These are phyloP conservation scores for Drosophila birchii DNA, from an alignment of 2,888 invertebrate species.

Conservation along the genomic window DNA sequence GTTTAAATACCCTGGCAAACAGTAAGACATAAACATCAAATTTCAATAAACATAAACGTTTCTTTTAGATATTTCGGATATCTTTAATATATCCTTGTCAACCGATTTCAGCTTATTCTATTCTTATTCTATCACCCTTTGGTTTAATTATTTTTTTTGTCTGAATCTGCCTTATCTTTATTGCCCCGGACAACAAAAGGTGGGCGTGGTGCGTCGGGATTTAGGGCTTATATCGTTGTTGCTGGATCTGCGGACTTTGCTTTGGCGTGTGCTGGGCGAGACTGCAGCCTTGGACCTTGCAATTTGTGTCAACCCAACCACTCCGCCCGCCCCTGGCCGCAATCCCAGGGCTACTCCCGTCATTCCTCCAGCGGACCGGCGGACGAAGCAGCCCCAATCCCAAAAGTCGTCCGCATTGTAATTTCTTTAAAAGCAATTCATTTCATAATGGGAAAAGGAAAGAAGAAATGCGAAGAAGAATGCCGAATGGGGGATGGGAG, in stretches of 20 bases:
- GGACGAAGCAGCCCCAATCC: constrained; percentile 35
- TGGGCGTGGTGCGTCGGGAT: constrained; percentile 37
- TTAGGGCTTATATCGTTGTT: constrained; percentile 26
- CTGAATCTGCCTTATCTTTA: constrained; percentile 3
- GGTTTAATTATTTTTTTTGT: not conserved
- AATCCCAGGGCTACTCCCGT: constrained; percentile 25
- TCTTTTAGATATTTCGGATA: not conserved
- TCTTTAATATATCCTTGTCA: not conserved
- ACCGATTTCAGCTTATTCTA: not conserved
- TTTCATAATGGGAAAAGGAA: constrained; percentile 73
- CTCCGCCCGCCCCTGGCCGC: constrained; percentile 9
- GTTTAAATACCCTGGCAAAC: not conserved
- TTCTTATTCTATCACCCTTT: not conserved
- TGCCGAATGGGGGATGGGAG: constrained; percentile 22
- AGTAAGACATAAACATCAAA: too few species aligned
- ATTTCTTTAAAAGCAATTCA: constrained; percentile 83
- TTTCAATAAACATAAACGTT: not conserved
- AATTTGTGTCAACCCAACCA: constrained; percentile 50
- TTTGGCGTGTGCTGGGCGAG: constrained; percentile 38
- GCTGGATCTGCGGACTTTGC: constrained; percentile 37
- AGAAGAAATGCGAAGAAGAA: constrained; percentile 47
- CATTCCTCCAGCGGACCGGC: constrained; percentile 5
- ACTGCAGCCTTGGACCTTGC: constrained; percentile 49
- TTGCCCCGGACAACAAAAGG: not conserved
- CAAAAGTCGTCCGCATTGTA: constrained; percentile 72